Conservation (phyloP, 2,113 vertebrate species). For the Hemichromis elongatus region DNA sequence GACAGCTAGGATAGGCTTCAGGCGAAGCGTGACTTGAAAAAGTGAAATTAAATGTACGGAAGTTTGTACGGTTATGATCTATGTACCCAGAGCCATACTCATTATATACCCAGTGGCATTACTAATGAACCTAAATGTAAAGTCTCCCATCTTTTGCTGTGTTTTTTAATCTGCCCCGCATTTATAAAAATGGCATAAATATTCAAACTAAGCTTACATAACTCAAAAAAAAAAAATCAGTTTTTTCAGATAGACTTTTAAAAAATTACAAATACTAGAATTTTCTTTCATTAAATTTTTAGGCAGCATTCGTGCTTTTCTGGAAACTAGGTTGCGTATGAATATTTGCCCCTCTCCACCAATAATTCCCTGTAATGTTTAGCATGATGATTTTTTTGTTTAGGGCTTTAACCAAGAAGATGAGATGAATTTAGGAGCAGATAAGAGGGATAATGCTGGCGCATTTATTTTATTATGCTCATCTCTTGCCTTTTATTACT, state of each 20-base stretch:
- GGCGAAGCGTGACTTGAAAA: neutral
- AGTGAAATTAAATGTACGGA: neutral
- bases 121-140: neutral
- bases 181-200: neutral
- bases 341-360: neutral
- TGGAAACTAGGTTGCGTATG: rapidly evolving
- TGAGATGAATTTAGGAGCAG: neutral
- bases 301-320: neutral
- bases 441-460: neutral
- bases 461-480: neutral
- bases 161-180: neutral
- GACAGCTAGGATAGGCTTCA: neutral
- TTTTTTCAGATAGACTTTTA: neutral
- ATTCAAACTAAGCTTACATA: rapidly evolving
- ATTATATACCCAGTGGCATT: neutral
- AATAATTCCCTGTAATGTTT: neutral
- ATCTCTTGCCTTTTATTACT: neutral
- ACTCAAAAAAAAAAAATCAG: too few relatives aligned
- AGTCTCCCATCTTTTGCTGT: neutral
- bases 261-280: neutral
- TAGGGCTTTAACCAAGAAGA: neutral
- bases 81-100: rapidly evolving
- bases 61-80: rapidly evolving
- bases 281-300: neutral
- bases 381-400: neutral